Evolutionary conservation across 2,113 vertebrate species (phyloP), one percentile per base, ranked within the genome.

Genomic region (Orthochromis indermauri): DNA sequence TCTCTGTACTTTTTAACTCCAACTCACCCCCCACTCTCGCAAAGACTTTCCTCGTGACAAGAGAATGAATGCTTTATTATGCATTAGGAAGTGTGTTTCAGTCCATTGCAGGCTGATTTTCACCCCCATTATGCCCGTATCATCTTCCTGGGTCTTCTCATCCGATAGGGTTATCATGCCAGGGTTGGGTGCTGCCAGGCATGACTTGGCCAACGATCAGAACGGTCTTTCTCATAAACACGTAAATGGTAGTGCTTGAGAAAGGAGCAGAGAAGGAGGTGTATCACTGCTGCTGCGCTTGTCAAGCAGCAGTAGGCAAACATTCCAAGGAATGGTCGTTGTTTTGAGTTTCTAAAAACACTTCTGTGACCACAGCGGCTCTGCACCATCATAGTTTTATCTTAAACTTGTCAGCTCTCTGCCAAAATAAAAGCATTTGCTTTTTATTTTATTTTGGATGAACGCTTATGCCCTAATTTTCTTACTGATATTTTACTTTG

Each of bases 21-120:
- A 76, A 42, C 79, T 89, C 81, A 28, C 84, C 84, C 82, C 82
- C 84, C 86, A 76, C 83, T 49, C 78, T 80, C 76, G 45, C 71
- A 84, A 85, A 91, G 79, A 81, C 84, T 90, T 68, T 87, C 88
- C 90, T 91, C 87, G 68, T 93, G 92, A 95, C 89, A 28, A 92
- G 86, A 91, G 92, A 94, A 91, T 93, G 92, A 87, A 80, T 28
- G 85, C 91, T 93, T 94, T 94, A 90, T 94, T 90, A 86, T 89
- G 80, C 90, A 84, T 90, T 83, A 91, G 91, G 89, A 94, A 92
- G 91, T 90, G 89, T 86, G 89, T 91, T 86, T 93, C 35, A 42
- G 90, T 93, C 92, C 82, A 90, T 78, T 47, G 85, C 84, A 42
- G 88, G 83, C 88, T 66, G 86, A 89, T 90, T 92, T 92, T 87